Conservation (phyloP, 2,113 vertebrate species). For the Sorex fumeus region DNA sequence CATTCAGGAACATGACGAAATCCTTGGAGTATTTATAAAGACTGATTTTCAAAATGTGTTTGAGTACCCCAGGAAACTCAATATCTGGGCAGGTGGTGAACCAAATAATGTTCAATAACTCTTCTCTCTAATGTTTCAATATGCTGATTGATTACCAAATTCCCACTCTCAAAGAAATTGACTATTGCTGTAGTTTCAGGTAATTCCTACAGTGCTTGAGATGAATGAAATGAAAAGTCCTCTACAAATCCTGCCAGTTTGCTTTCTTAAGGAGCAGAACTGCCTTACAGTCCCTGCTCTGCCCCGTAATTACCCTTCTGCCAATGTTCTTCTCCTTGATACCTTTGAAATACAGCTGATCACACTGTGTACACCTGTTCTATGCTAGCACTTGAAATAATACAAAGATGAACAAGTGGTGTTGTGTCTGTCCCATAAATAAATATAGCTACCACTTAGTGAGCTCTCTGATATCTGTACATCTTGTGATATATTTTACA, state of each 20-base stretch:
- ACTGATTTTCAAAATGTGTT: slow-evolving; percentile 41
- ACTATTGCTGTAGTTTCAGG: slow-evolving; percentile 48
- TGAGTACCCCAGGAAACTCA: slow-evolving; percentile 50
- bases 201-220: slow-evolving; percentile 54
- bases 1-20: not conserved
- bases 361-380: not conserved
- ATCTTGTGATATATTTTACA: not conserved
- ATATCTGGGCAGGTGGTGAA: slow-evolving; percentile 49
- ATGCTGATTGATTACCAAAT: slow-evolving; percentile 55
- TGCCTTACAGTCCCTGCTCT: not conserved
- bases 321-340: not conserved
- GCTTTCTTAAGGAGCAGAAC: slow-evolving; percentile 14
- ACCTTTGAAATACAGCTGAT: not conserved
- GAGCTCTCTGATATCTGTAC: accelerated
- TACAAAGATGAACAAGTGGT: not conserved
- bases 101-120: slow-evolving; percentile 58
- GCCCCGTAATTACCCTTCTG: not conserved
- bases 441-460: not conserved
- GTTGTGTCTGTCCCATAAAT: not conserved
- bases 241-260: not conserved
- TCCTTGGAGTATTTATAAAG: not conserved
- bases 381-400: not conserved
- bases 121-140: slow-evolving; percentile 59
- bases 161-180: slow-evolving; percentile 42
- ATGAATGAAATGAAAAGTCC: not conserved